Conservation (phyloP, 2,888 invertebrate genomes). For the Petrolisthes cinctipes region DNA sequence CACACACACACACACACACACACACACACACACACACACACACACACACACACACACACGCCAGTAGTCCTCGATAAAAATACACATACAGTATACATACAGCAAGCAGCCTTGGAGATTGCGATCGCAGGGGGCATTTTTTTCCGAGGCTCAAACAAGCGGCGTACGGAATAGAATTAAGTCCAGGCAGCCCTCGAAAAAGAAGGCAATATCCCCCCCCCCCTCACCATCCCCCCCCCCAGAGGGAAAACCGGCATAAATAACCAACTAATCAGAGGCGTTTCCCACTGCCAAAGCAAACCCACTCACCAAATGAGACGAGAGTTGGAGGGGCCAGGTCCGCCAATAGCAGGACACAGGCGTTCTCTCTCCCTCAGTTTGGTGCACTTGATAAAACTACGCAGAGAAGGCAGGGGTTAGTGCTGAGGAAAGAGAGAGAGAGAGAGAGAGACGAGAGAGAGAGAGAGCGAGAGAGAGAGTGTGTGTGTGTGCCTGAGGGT, state of each 20-base stretch:
- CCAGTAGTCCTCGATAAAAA: no score
- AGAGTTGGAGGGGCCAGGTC: slow-evolving; percentile 4
- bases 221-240: neutral
- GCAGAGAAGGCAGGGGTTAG: neutral
- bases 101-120: no score
- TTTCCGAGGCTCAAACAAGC: no score
- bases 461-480: neutral
- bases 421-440: neutral
- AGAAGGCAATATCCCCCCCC: neutral
- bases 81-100: no score
- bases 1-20: no score
- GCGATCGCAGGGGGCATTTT: no score
- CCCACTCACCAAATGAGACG: slow-evolving; percentile 22
- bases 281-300: slow-evolving; percentile 37
- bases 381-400: slow-evolving; percentile 41
- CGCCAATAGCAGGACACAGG: slow-evolving; percentile 32
- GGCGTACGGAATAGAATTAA: no score
- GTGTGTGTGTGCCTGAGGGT: neutral
- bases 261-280: slow-evolving; percentile 36
- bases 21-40: no score
- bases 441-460: neutral
- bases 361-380: slow-evolving; percentile 23
- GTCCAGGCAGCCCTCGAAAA: neutral
- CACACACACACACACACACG: no score
- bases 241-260: slow-evolving; percentile 10